phyloP scores from a whole-genome alignment of 1,140 invertebrate genomes.

The Danaus melanippus region DNA sequence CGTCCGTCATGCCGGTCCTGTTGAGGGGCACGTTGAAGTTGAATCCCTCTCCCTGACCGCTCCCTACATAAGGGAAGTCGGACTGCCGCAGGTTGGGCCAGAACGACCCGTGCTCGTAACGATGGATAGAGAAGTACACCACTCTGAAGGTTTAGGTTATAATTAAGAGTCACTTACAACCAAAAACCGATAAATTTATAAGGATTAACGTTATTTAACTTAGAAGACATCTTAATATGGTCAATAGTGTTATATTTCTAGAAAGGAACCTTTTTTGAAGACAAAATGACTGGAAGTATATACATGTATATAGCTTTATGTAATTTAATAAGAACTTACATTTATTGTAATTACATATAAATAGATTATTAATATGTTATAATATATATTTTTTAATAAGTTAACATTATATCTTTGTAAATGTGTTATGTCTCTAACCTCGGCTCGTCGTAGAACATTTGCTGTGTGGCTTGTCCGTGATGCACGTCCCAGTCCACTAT shows the following conservation, averaged over 20 bases:
- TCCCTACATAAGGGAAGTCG: conserved; percentile 88
- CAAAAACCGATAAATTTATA: too few relatives aligned
- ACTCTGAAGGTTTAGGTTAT: conserved; percentile 75
- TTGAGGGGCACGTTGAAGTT: conserved; percentile 97
- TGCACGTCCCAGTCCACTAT: conserved; percentile 99
- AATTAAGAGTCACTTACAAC: too few relatives aligned
- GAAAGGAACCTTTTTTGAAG: too few relatives aligned
- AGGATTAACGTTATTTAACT: too few relatives aligned
- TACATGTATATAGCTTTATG: too few relatives aligned
- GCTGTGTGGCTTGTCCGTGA: conserved; percentile 96
- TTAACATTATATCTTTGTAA: neutral
- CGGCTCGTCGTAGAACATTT: conserved; percentile 94
- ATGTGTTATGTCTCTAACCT: conserved; percentile 73
- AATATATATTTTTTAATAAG: conserved; percentile 6
- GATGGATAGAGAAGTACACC: conserved; percentile 97
- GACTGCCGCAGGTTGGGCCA: conserved; percentile 95
- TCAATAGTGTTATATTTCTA: too few relatives aligned
- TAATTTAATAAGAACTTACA: too few relatives aligned
- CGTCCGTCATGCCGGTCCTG: conserved; percentile 84
- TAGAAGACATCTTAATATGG: too few relatives aligned
- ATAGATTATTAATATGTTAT: conserved; percentile 10
- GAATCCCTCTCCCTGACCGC: conserved; percentile 82
- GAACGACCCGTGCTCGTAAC: conserved; percentile 93
- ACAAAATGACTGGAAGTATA: too few relatives aligned
- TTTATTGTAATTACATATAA: too few relatives aligned